Conservation (phyloP, 2,113 vertebrate genomes). For the Melospiza melodia region DNA sequence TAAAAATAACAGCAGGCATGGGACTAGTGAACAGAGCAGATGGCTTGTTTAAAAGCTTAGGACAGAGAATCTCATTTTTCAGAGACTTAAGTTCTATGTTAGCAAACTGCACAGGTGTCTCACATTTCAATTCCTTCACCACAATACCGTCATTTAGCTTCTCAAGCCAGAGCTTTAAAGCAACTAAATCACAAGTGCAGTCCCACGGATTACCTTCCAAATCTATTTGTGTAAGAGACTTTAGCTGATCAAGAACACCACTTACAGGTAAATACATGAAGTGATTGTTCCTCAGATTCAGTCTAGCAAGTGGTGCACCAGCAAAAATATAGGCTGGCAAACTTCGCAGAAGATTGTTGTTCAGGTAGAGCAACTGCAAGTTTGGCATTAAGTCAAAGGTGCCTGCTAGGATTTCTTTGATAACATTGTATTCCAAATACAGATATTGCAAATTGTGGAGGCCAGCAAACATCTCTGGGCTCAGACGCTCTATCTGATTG, state of each 20-base stretch:
- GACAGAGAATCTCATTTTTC: conserved; percentile 96
- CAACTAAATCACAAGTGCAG: conserved; percentile 95
- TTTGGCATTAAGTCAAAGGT: conserved; percentile 97
- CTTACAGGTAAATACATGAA: conserved; percentile 99
- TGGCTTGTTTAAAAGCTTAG: conserved; percentile 90
- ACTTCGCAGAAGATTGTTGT: conserved; percentile 93
- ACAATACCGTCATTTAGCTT: conserved; percentile 90
- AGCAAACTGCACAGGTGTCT: conserved; percentile 93
- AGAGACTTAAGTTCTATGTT: conserved; percentile 92
- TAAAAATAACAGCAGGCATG: conserved; percentile 79
- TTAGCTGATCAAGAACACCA: conserved; percentile 94
- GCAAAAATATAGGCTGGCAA: conserved; percentile 93
- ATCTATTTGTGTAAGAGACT: conserved; percentile 92
- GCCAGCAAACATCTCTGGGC: conserved; percentile 94
- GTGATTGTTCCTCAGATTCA: conserved; percentile 97
- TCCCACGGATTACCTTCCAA: conserved; percentile 98
- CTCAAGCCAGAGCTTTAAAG: conserved; percentile 96
- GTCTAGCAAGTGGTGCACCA: conserved; percentile 89
- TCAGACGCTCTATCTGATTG: conserved; percentile 93
- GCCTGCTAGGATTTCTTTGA: conserved; percentile 92
- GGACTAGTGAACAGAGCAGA: conserved; percentile 86
- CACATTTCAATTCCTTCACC: conserved; percentile 91
- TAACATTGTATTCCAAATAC: conserved; percentile 98
- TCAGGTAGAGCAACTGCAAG: conserved; percentile 93
- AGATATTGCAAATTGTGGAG: conserved; percentile 95